These are phyloP conservation scores for Eutrigla gurnardus DNA, from an alignment of 2,797 vertebrate genomes.

Conservation along the genomic window DNA sequence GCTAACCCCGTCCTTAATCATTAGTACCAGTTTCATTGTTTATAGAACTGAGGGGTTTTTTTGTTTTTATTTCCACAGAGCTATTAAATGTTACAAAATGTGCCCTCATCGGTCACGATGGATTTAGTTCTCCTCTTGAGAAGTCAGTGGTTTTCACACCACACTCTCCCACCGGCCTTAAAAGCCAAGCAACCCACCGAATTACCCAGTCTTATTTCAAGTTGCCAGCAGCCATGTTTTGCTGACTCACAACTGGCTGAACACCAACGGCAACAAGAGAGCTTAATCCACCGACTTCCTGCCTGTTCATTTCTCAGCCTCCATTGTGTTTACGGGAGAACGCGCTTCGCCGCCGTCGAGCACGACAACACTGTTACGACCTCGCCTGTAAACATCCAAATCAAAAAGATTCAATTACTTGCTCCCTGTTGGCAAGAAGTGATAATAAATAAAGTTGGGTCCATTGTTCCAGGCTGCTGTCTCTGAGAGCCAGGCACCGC, in stretches of 20 bases:
- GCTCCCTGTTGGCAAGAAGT: constrained; percentile 61
- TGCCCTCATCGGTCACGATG: constrained; percentile 27
- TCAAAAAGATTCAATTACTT: constrained; percentile 64
- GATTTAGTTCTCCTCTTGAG: constrained; percentile 26
- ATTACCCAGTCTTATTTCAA: constrained; percentile 65
- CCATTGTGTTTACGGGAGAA: constrained; percentile 45
- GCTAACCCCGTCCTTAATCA: not conserved
- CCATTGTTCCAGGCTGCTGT: constrained; percentile 60
- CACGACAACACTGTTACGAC: constrained; percentile 53
- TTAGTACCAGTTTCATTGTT: constrained; percentile 1
- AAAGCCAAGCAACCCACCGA: constrained; percentile 37
- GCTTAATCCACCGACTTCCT: constrained; percentile 51
- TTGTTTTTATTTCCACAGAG: not conserved
- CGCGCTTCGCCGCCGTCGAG: constrained; percentile 41
- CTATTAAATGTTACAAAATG: constrained; percentile 27
- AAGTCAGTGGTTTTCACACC: constrained; percentile 49
- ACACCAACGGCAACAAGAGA: constrained; percentile 50
- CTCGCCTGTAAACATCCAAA: constrained; percentile 68
- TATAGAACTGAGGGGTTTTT: not conserved
- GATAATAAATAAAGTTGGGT: constrained; percentile 60
- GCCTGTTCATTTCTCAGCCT: constrained; percentile 44
- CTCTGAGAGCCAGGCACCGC: constrained; percentile 47
- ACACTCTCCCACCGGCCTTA: constrained; percentile 38
- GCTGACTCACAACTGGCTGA: constrained; percentile 66
- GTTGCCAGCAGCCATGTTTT: constrained; percentile 43